phyloP scores from a whole-genome alignment of 1,140 invertebrate genomes.

The Lepidurus couesii region DNA sequence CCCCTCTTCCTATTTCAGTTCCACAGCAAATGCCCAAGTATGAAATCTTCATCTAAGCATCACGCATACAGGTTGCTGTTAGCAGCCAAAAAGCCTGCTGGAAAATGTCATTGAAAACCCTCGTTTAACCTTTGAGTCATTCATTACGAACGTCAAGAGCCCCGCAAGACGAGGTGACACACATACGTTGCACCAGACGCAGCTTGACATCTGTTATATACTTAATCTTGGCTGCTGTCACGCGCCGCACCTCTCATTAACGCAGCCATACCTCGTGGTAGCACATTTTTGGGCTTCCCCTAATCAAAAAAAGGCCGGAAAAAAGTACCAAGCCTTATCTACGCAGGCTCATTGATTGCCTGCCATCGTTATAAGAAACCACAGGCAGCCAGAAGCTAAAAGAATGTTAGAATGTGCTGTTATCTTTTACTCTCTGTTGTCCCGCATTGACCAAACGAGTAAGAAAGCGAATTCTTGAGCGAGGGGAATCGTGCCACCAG shows the following conservation, averaged over 20 bases:
- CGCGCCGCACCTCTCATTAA: neutral
- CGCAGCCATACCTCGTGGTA: neutral
- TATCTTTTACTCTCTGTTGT: neutral
- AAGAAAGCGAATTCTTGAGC: neutral
- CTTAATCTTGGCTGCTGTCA: slow-evolving; percentile 9
- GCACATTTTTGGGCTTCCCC: neutral
- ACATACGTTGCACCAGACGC: neutral
- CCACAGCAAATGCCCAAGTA: no score
- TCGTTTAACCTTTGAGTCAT: slow-evolving; percentile 3
- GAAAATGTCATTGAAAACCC: neutral
- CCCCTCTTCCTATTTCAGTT: no score
- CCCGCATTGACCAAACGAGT: neutral
- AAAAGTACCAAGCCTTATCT: neutral
- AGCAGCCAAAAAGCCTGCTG: neutral
- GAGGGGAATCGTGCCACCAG: neutral
- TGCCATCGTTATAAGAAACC: neutral
- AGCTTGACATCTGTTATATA: slow-evolving; percentile 11
- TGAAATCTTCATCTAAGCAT: no score
- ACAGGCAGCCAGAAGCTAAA: neutral
- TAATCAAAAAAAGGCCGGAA: no score
- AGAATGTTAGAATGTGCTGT: slow-evolving; percentile 2
- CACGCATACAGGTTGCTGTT: no score
- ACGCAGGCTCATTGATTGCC: neutral
- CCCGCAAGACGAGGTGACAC: neutral
- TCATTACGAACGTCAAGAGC: neutral